phyloP scores from a whole-genome alignment of 1,140 invertebrate genomes.

The Philaenus spumarius region DNA sequence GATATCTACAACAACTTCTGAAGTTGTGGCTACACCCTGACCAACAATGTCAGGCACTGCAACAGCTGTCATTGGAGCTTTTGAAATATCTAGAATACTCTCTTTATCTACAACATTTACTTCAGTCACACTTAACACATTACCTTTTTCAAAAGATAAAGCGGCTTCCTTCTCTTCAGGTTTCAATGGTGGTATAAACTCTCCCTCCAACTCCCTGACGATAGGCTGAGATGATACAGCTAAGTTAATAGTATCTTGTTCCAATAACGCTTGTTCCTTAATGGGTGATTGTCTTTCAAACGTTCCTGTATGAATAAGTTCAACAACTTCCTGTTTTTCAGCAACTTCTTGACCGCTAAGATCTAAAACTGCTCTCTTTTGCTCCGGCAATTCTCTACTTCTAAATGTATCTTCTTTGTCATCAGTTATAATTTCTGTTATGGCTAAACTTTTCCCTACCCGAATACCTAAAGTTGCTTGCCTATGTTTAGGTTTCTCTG shows the following conservation, averaged over 20 bases:
- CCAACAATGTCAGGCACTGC: slow-evolving; percentile 44
- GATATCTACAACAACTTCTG: slow-evolving; percentile 41
- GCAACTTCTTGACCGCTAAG: slow-evolving; percentile 36
- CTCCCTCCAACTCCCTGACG: slow-evolving; percentile 40
- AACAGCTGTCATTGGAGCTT: slow-evolving; percentile 32
- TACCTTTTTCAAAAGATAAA: slow-evolving; percentile 24
- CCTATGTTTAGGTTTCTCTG: slow-evolving; percentile 45
- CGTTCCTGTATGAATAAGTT: slow-evolving; percentile 23
- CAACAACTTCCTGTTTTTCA: slow-evolving; percentile 31
- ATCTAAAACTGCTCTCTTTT: slow-evolving; percentile 33
- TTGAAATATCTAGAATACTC: slow-evolving; percentile 35
- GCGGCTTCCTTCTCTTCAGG: slow-evolving; percentile 24
- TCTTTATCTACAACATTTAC: slow-evolving; percentile 36
- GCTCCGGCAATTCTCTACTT: slow-evolving; percentile 20
- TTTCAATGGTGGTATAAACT: slow-evolving; percentile 15
- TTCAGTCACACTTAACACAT: slow-evolving; percentile 27
- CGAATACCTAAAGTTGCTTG: slow-evolving; percentile 40
- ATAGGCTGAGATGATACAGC: slow-evolving; percentile 45
- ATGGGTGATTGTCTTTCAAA: slow-evolving; percentile 25
- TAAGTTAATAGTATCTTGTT: slow-evolving; percentile 42
- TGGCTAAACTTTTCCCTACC: slow-evolving; percentile 42
- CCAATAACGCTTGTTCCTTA: slow-evolving; percentile 30
- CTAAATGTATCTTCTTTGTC: slow-evolving; percentile 39
- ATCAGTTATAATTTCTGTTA: slow-evolving; percentile 42
- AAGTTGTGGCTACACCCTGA: slow-evolving; percentile 46